phyloP scores from a whole-genome alignment of 2,113 vertebrate genomes.

The Xenus cinereus region DNA sequence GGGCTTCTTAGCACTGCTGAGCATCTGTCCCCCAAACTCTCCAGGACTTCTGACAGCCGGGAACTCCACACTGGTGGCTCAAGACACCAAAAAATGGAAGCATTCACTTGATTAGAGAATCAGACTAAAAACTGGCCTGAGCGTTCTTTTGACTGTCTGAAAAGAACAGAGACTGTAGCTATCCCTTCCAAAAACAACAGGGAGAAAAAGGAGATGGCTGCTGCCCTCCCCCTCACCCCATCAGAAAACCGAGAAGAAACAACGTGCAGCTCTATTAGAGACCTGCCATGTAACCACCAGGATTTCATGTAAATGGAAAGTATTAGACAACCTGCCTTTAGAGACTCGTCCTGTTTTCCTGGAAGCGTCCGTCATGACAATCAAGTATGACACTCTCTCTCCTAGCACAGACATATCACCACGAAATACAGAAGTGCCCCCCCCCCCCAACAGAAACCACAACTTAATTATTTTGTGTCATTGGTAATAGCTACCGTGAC shows the following conservation, averaged over 20 bases:
- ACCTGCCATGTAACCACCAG: background rate
- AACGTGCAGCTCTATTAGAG: background rate
- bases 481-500: constrained; percentile 17
- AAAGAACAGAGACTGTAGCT: background rate
- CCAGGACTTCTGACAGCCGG: background rate
- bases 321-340: background rate
- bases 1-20: background rate
- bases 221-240: background rate
- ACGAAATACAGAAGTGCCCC: background rate
- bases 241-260: background rate
- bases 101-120: background rate
- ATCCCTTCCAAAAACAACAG: background rate
- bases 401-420: background rate
- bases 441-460: constrained; percentile 32
- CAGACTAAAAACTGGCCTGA: background rate
- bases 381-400: background rate
- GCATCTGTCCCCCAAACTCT: background rate
- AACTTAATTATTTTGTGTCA: constrained; percentile 49
- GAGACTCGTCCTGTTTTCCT: background rate
- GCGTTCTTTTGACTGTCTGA: background rate
- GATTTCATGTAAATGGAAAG: background rate
- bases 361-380: background rate
- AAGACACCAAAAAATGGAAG: background rate
- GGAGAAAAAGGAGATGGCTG: background rate
- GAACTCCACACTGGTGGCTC: background rate